A percentile compares a stretch with the other conserved stretches of the same genome.
These are phyloP conservation scores for Phycodurus eques DNA, from an alignment of 2,113 vertebrate genomes.

Conservation along the genomic window DNA sequence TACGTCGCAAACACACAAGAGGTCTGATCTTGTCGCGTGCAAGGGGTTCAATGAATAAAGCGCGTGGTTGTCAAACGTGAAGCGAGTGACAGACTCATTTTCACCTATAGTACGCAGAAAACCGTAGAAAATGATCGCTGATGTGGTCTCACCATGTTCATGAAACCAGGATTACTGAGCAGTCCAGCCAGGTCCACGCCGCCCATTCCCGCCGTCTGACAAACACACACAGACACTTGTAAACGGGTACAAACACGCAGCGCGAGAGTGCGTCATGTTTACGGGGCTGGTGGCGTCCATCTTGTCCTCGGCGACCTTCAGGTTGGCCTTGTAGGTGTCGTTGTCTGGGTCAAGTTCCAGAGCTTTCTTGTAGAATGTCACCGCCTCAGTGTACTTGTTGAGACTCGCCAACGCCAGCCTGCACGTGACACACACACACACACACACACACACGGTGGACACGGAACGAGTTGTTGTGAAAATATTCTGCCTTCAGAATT, in stretches of 20 bases:
- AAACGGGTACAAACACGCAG: background rate
- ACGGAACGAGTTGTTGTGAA: too few relatives aligned
- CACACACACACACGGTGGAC: background rate
- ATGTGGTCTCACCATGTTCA: slow-evolving; percentile 84
- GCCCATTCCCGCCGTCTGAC: slow-evolving; percentile 82
- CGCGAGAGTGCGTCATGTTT: slow-evolving; percentile 16
- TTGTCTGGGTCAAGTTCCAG: slow-evolving; percentile 95
- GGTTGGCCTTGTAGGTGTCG: slow-evolving; percentile 90
- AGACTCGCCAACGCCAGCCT: slow-evolving; percentile 91
- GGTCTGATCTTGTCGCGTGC: too few relatives aligned
- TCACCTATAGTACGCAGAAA: too few relatives aligned
- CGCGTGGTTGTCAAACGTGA: too few relatives aligned
- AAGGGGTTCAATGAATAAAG: too few relatives aligned
- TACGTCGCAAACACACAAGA: too few relatives aligned
- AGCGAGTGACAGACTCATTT: too few relatives aligned
- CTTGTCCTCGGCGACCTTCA: slow-evolving; percentile 92
- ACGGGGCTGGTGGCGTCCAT: slow-evolving; percentile 89
- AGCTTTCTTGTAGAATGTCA: slow-evolving; percentile 87
- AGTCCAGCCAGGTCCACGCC: slow-evolving; percentile 88
- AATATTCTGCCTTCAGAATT: background rate
- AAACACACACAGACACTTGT: background rate
- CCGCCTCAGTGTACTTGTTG: slow-evolving; percentile 90
- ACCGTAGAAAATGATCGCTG: too few relatives aligned
- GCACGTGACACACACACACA: background rate
- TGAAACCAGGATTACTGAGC: slow-evolving; percentile 92